phyloP scores from a whole-genome alignment of 2,888 invertebrate genomes.

The Alloscopus bannaensis region DNA sequence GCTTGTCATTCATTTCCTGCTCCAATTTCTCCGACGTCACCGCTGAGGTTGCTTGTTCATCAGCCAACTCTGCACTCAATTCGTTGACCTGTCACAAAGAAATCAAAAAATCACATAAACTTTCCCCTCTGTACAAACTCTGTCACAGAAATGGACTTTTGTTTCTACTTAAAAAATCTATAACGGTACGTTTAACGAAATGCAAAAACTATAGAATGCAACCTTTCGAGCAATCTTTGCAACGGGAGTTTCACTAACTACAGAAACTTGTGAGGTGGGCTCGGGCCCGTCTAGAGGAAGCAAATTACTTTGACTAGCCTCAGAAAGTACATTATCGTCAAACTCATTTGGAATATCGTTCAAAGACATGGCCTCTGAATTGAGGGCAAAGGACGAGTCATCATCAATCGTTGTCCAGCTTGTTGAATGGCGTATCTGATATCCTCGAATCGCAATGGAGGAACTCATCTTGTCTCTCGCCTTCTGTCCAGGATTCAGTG shows the following conservation, averaged over 20 bases:
- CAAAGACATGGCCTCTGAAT: slow-evolving; percentile 68
- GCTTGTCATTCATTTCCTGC: slow-evolving; percentile 89
- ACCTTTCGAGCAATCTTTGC: slow-evolving; percentile 61
- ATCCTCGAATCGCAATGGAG: slow-evolving; percentile 70
- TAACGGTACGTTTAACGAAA: not conserved
- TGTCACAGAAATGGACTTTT: too few relatives aligned
- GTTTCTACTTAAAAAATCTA: too few relatives aligned
- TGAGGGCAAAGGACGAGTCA: slow-evolving; percentile 66
- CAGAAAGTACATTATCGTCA: slow-evolving; percentile 68
- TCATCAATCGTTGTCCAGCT: slow-evolving; percentile 71
- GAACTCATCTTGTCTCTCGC: slow-evolving; percentile 67
- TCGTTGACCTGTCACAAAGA: slow-evolving; percentile 87
- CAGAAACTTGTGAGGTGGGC: slow-evolving; percentile 58
- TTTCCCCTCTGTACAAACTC: too few relatives aligned
- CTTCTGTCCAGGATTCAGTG: slow-evolving; percentile 78
- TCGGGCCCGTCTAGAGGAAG: slow-evolving; percentile 50
- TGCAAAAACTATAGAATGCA: slow-evolving; percentile 16
- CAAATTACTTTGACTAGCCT: slow-evolving; percentile 61
- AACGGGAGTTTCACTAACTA: slow-evolving; percentile 60
- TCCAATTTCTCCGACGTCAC: slow-evolving; percentile 92
- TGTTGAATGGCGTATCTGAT: slow-evolving; percentile 71
- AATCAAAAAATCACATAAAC: too few relatives aligned
- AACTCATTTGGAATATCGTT: slow-evolving; percentile 69
- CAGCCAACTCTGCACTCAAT: slow-evolving; percentile 92
- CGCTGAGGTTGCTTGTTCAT: slow-evolving; percentile 93